A percentile compares a stretch with the other conserved stretches of the same genome.
Conservation (phyloP, 1,140 invertebrate genomes). For the Brachionus plicatilis region DNA sequence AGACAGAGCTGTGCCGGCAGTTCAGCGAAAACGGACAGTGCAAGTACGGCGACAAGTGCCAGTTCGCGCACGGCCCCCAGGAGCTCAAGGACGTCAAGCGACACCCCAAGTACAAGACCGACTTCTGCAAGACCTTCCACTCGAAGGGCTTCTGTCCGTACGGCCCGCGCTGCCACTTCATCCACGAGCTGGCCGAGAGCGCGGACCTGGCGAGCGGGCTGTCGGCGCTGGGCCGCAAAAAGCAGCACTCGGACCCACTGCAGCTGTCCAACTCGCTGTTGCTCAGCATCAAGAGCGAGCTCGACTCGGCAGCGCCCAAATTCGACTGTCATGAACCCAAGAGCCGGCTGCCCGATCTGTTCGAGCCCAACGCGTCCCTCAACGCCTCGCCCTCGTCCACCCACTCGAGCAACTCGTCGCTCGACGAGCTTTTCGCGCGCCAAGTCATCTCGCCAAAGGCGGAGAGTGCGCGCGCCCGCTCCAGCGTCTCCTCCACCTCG, state of each 20-base stretch:
- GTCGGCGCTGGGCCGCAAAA: background rate
- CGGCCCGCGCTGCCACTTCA: conserved; percentile 45
- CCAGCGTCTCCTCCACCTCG: conserved; percentile 2
- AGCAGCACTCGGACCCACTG: background rate
- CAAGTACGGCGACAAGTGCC: conserved; percentile 45
- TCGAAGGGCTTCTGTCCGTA: conserved; percentile 45
- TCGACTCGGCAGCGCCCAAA: background rate
- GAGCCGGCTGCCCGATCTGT: background rate
- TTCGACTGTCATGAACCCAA: conserved; percentile 8
- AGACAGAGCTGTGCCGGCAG: conserved; percentile 46
- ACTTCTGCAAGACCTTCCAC: conserved; percentile 45
- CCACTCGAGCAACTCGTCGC: background rate
- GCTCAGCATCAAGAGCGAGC: background rate
- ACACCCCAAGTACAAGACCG: conserved; percentile 47
- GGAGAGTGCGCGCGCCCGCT: background rate
- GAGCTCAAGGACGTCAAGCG: conserved; percentile 43
- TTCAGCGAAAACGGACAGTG: conserved; percentile 43
- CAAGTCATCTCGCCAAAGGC: background rate
- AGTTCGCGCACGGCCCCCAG: conserved; percentile 45
- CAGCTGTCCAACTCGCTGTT: background rate
- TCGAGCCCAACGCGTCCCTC: background rate
- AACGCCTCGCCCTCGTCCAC: conserved; percentile 5
- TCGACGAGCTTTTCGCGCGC: background rate
- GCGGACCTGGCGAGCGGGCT: background rate
- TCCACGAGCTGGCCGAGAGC: conserved; percentile 41